Percentiles rank a stretch among this genome's conserved stretches.
These are phyloP conservation scores for Drosophila seguyi DNA, from an alignment of 1,140 invertebrate species.

Conservation along the genomic window DNA sequence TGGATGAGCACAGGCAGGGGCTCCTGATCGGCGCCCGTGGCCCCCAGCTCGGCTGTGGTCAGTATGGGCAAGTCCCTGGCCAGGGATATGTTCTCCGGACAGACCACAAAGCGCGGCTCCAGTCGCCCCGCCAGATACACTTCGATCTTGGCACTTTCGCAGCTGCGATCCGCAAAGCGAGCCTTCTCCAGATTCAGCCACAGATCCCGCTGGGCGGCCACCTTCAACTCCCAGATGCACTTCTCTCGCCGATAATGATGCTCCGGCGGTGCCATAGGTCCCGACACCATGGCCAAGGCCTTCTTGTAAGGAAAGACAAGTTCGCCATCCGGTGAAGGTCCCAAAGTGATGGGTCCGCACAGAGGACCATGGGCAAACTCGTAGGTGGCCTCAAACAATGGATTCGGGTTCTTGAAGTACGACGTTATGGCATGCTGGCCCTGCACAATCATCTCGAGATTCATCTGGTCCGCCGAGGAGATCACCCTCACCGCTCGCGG, in stretches of 20 bases:
- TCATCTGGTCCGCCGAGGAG: conserved; percentile 91
- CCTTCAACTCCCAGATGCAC: conserved; percentile 94
- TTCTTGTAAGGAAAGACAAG: conserved; percentile 94
- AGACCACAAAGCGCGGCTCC: conserved; percentile 91
- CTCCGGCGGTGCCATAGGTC: conserved; percentile 79
- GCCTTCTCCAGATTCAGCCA: conserved; percentile 95
- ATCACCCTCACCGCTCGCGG: conserved; percentile 88
- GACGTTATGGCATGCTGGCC: conserved; percentile 92
- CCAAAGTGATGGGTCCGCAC: conserved; percentile 92
- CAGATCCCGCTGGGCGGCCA: conserved; percentile 92
- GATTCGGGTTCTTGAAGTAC: conserved; percentile 93
- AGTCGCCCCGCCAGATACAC: conserved; percentile 90
- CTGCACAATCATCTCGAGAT: conserved; percentile 92
- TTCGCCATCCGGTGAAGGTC: conserved; percentile 92
- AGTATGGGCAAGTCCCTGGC: conserved; percentile 92
- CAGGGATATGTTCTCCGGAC: conserved; percentile 92
- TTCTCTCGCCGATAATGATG: conserved; percentile 88
- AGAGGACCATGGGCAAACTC: conserved; percentile 95
- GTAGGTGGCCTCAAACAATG: conserved; percentile 93
- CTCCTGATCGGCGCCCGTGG: conserved; percentile 87
- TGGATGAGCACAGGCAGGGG: conserved; percentile 88
- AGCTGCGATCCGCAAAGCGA: conserved; percentile 92
- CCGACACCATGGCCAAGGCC: conserved; percentile 88
- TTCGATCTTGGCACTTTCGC: conserved; percentile 93
- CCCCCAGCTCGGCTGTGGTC: conserved; percentile 90